These are phyloP conservation scores for Pempheris klunzingeri DNA, from an alignment of 2,797 vertebrate genomes.

Conservation along the genomic window DNA sequence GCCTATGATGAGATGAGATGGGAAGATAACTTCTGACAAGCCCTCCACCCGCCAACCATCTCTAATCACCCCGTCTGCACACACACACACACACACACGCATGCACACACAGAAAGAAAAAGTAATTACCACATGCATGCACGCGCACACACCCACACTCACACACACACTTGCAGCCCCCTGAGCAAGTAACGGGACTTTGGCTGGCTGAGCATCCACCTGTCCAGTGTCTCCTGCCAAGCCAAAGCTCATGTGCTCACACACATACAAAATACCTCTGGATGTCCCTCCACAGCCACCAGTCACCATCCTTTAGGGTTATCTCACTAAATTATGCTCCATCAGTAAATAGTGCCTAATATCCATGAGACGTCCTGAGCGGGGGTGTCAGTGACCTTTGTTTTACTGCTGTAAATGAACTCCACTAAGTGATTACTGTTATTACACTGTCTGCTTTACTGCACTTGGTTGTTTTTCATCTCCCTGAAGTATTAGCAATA, in stretches of 20 bases:
- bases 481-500: conserved; percentile 39
- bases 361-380: conserved; percentile 53
- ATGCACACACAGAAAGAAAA: conserved; percentile 61
- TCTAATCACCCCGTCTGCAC: conserved; percentile 77
- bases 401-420: conserved; percentile 70
- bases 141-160: conserved; percentile 20
- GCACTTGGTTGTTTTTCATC: conserved; percentile 41
- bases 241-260: conserved; percentile 73
- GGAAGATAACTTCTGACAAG: conserved; percentile 85
- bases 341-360: conserved; percentile 70
- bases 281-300: conserved; percentile 69
- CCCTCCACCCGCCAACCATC: conserved; percentile 76
- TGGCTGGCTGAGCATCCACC: conserved; percentile 84
- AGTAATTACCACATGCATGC: conserved; percentile 80
- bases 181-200: conserved; percentile 80
- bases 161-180: conserved; percentile 62
- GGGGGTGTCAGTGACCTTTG: conserved; percentile 73
- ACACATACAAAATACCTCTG: conserved; percentile 81
- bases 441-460: conserved; percentile 56
- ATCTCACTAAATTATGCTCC: conserved; percentile 69
- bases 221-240: conserved; percentile 81
- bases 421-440: conserved; percentile 57
- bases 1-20: conserved; percentile 85
- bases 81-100: conserved; percentile 32
- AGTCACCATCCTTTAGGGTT: conserved; percentile 64